Conservation (phyloP, 2,113 vertebrate species). For the Helogale parvula region DNA sequence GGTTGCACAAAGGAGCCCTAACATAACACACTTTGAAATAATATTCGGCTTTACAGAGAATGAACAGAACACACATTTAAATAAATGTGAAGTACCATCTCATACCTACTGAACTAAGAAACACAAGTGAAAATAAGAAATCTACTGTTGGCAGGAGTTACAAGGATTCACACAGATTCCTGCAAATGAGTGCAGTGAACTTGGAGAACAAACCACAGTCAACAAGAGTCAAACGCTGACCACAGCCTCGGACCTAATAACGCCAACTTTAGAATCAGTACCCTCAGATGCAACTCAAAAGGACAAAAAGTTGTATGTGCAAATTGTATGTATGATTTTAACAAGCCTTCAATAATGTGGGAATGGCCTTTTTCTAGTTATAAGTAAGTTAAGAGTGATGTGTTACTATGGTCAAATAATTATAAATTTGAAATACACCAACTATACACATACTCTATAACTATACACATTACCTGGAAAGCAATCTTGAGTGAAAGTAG, state of each 20-base stretch:
- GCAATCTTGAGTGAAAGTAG: not conserved
- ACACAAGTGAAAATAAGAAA: slow-evolving; percentile 46
- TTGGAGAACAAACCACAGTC: not conserved
- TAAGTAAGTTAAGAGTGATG: not conserved
- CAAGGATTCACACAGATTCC: not conserved
- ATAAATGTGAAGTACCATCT: not conserved
- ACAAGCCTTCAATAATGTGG: not conserved
- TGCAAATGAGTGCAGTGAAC: not conserved
- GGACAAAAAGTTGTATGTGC: not conserved
- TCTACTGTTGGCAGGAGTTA: not conserved
- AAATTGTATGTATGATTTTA: not conserved
- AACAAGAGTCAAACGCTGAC: not conserved
- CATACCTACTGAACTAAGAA: not conserved
- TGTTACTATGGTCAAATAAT: not conserved
- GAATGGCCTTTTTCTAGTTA: not conserved
- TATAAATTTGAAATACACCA: slow-evolving; percentile 3
- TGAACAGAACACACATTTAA: not conserved
- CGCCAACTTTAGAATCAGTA: not conserved
- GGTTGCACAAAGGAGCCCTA: not conserved
- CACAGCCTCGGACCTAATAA: not conserved
- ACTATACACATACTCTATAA: not conserved
- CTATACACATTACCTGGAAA: not conserved
- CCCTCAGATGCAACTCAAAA: not conserved
- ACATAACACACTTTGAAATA: not conserved
- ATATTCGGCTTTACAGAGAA: not conserved